These are phyloP conservation scores for Conistra vaccinii DNA, from an alignment of 2,888 invertebrate species.

Conservation along the genomic window DNA sequence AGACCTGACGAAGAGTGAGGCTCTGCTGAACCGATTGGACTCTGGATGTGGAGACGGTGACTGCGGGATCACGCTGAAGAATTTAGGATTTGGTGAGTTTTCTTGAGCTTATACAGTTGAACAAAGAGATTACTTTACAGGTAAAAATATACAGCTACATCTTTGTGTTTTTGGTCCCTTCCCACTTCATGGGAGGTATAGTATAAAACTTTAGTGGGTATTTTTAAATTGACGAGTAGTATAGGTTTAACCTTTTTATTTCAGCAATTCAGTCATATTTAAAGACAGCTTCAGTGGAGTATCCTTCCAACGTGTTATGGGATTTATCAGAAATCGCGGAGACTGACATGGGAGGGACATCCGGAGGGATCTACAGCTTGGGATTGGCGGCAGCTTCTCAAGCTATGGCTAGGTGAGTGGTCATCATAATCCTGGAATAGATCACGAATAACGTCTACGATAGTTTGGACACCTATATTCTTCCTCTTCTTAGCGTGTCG, in stretches of 20 bases:
- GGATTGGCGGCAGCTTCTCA: conserved; percentile 93
- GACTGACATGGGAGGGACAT: conserved; percentile 94
- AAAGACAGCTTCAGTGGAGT: conserved; percentile 75
- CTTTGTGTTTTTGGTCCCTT: too few relatives aligned
- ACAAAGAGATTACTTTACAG: too few relatives aligned
- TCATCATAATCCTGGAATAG: neutral
- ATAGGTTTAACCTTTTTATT: neutral
- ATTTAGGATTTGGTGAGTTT: conserved; percentile 89
- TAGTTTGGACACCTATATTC: neutral
- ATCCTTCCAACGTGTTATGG: conserved; percentile 85
- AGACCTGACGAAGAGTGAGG: conserved; percentile 91
- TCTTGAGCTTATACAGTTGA: neutral
- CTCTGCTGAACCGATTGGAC: conserved; percentile 92
- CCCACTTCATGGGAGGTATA: too few relatives aligned
- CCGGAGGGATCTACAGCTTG: conserved; percentile 95
- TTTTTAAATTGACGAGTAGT: neutral
- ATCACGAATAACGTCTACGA: neutral
- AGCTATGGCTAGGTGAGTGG: conserved; percentile 79
- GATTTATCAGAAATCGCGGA: conserved; percentile 92
- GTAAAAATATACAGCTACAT: neutral
- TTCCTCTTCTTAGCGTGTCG: too few relatives aligned
- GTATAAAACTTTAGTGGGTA: neutral
- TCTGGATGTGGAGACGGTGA: conserved; percentile 94
- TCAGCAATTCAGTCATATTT: conserved; percentile 80
- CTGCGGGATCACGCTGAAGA: conserved; percentile 93